Evolutionary conservation across 2,113 vertebrate genomes (phyloP).

Genomic region (Octodon degus): DNA sequence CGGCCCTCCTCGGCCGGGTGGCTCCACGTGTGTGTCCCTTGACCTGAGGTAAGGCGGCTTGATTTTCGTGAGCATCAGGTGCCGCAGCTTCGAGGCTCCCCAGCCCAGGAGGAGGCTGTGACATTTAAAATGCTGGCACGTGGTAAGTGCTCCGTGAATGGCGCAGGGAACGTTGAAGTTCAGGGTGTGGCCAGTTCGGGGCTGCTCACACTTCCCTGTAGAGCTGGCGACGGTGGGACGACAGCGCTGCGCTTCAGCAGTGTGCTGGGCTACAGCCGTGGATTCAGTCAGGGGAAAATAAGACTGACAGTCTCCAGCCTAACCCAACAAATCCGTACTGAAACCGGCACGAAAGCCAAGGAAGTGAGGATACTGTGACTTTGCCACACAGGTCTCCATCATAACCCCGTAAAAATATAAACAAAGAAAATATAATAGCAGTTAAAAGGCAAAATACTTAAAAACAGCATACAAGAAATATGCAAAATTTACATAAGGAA

Average conservation of each 20-base stretch:
- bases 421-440: background rate
- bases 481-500: background rate
- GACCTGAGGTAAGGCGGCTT: background rate
- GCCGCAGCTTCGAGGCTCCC: background rate
- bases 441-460: background rate
- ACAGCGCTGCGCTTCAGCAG: no score
- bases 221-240: no score
- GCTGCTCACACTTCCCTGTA: no score
- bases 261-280: background rate
- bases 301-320: background rate
- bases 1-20: no score
- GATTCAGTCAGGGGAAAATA: background rate
- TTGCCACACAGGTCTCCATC: background rate
- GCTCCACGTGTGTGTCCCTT: no score
- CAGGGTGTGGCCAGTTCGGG: background rate
- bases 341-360: background rate
- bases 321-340: background rate
- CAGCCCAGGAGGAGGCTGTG: background rate
- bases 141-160: background rate
- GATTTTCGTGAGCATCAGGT: background rate
- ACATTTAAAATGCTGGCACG: background rate
- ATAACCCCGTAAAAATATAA: background rate
- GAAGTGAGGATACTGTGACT: background rate
- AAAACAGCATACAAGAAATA: background rate
- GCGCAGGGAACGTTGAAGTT: background rate